These are phyloP conservation scores for Menidia menidia DNA, from an alignment of 2,797 vertebrate species.

Conservation along the genomic window DNA sequence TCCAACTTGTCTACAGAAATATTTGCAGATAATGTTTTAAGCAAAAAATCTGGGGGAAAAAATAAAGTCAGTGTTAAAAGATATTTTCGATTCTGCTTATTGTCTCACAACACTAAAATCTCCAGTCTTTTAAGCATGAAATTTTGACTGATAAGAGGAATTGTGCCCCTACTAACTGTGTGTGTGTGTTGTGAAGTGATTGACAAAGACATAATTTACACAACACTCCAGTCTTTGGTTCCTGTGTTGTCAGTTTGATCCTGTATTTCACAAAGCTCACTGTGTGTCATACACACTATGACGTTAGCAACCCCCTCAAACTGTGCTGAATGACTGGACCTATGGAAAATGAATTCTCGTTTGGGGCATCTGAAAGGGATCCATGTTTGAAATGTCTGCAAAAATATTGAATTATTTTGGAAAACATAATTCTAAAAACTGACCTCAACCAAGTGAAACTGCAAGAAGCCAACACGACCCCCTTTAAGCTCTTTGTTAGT, in stretches of 20 bases:
- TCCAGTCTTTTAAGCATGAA: neutral
- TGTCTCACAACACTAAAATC: slow-evolving; percentile 12
- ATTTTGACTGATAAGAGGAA: slow-evolving; percentile 18
- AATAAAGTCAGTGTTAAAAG: slow-evolving; percentile 65
- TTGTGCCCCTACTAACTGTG: neutral
- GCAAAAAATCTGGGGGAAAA: slow-evolving; percentile 22
- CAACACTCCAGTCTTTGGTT: neutral
- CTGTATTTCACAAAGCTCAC: too few relatives aligned
- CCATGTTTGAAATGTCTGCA: too few relatives aligned
- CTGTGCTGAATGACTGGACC: too few relatives aligned
- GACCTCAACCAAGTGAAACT: too few relatives aligned
- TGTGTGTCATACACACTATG: too few relatives aligned
- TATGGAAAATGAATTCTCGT: too few relatives aligned
- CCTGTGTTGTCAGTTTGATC: neutral
- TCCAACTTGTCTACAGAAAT: slow-evolving; percentile 54
- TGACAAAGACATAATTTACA: neutral
- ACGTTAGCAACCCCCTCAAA: too few relatives aligned
- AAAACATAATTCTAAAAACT: too few relatives aligned
- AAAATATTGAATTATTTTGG: too few relatives aligned
- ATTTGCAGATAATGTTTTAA: slow-evolving; percentile 62
- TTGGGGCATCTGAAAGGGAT: too few relatives aligned
- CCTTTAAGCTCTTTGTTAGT: too few relatives aligned
- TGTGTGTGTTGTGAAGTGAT: neutral
- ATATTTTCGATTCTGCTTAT: slow-evolving; percentile 25
- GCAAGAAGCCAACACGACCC: too few relatives aligned